Evolutionary conservation across 2,797 vertebrate species (phyloP).

Genomic region (Scolopax bukidnonensis): DNA sequence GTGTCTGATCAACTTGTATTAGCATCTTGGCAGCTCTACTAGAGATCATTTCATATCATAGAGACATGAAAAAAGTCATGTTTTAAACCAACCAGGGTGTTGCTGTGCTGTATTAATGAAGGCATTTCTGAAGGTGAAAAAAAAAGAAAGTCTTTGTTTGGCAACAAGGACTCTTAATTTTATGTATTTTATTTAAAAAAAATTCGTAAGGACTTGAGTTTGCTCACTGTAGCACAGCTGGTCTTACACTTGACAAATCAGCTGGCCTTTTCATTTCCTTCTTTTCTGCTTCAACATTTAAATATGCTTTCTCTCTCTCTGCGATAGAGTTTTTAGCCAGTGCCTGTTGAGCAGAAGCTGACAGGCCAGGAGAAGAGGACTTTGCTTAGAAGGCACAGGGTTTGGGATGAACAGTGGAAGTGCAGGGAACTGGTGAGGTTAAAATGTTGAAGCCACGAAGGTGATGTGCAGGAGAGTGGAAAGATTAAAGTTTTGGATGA

Average conservation of each 20-base stretch:
- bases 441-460: not conserved
- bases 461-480: not conserved
- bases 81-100: not conserved
- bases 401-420: not conserved
- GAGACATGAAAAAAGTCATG: not conserved
- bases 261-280: not conserved
- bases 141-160: not conserved
- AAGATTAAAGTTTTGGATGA: not conserved
- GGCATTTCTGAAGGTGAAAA: not conserved
- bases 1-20: too few species aligned
- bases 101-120: not conserved
- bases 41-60: not conserved
- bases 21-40: not conserved
- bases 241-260: not conserved
- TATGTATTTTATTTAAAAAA: not conserved
- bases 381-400: not conserved
- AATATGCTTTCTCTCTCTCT: not conserved
- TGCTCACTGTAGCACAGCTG: not conserved
- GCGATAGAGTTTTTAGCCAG: not conserved
- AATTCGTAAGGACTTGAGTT: not conserved
- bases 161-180: not conserved
- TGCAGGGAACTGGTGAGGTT: not conserved
- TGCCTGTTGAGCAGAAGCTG: not conserved
- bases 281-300: not conserved
- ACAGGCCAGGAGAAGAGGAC: not conserved